phyloP scores from a whole-genome alignment of 2,888 invertebrate species.

The Brachyopa scutellaris region DNA sequence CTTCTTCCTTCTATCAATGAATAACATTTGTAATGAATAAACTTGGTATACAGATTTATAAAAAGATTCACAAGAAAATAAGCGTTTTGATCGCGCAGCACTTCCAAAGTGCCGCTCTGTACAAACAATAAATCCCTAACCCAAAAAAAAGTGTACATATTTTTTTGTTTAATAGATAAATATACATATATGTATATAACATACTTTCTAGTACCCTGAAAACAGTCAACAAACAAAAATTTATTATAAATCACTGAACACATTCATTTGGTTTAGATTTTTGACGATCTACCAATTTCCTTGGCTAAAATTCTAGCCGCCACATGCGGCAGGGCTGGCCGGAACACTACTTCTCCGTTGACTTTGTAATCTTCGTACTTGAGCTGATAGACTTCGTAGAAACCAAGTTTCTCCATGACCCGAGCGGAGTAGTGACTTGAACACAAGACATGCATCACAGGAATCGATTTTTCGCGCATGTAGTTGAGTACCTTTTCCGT shows the following conservation, averaged over 20 bases:
- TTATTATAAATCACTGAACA: constrained; percentile 12
- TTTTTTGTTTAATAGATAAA: constrained; percentile 49
- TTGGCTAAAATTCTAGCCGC: constrained; percentile 85
- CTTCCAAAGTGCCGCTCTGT: constrained; percentile 22
- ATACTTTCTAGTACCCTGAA: constrained; percentile 45
- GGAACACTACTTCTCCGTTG: constrained; percentile 85
- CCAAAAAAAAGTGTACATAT: constrained; percentile 29
- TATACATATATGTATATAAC: too few relatives aligned
- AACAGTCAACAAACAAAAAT: constrained; percentile 34
- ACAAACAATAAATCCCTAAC: constrained; percentile 40
- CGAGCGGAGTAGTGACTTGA: constrained; percentile 90
- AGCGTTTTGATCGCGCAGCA: constrained; percentile 43
- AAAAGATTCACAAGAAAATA: constrained; percentile 42
- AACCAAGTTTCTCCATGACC: constrained; percentile 88
- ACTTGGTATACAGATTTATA: constrained; percentile 15
- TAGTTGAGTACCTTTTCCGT: constrained; percentile 79
- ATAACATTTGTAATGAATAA: constrained; percentile 32
- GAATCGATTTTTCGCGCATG: constrained; percentile 79
- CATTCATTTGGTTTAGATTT: constrained; percentile 22
- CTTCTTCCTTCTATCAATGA: neutral
- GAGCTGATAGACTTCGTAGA: constrained; percentile 86
- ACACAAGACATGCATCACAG: constrained; percentile 88
- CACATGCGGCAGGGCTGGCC: constrained; percentile 86
- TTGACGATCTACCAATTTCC: constrained; percentile 77
- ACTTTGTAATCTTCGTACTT: constrained; percentile 86